These are phyloP conservation scores for Rugalucina vietnamica DNA, from an alignment of 2,888 invertebrate genomes.

Conservation along the genomic window DNA sequence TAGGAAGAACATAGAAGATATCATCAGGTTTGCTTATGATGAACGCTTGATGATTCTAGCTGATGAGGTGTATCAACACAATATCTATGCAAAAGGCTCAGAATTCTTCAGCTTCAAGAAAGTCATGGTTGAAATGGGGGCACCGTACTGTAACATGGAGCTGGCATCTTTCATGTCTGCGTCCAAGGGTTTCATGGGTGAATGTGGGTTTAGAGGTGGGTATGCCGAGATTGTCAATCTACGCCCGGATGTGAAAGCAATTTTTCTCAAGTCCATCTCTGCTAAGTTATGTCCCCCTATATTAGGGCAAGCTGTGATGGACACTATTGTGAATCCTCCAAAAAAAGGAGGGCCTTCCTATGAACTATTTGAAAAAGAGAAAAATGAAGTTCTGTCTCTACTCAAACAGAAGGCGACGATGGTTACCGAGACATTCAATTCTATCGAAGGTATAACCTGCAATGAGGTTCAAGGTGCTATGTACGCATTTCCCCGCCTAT, in stretches of 20 bases:
- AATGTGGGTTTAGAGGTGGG: slow-evolving; percentile 97
- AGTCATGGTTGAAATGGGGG: slow-evolving; percentile 94
- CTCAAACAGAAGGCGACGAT: slow-evolving; percentile 92
- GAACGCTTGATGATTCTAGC: slow-evolving; percentile 91
- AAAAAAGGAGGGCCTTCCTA: slow-evolving; percentile 92
- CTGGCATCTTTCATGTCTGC: slow-evolving; percentile 98
- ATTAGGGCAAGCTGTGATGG: slow-evolving; percentile 93
- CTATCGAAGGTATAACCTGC: slow-evolving; percentile 94
- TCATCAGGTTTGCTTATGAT: slow-evolving; percentile 95
- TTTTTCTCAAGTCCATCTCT: slow-evolving; percentile 87
- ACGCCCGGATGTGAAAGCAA: slow-evolving; percentile 90
- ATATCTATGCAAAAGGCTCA: slow-evolving; percentile 94
- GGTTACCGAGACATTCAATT: slow-evolving; percentile 94
- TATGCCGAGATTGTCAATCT: slow-evolving; percentile 96
- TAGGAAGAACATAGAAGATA: slow-evolving; percentile 93
- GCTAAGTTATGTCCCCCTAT: slow-evolving; percentile 97
- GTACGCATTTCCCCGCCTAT: slow-evolving; percentile 97
- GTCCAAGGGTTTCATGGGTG: slow-evolving; percentile 92
- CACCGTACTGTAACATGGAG: slow-evolving; percentile 93
- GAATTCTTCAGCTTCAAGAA: slow-evolving; percentile 98
- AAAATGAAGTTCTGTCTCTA: slow-evolving; percentile 89
- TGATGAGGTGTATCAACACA: slow-evolving; percentile 94
- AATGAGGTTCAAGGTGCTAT: slow-evolving; percentile 96
- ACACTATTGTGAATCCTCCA: slow-evolving; percentile 96
- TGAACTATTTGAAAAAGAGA: slow-evolving; percentile 86